Percentiles rank a stretch among this genome's conserved stretches.
These are phyloP conservation scores for Serinus canaria DNA, from an alignment of 2,113 vertebrate species.

Conservation along the genomic window DNA sequence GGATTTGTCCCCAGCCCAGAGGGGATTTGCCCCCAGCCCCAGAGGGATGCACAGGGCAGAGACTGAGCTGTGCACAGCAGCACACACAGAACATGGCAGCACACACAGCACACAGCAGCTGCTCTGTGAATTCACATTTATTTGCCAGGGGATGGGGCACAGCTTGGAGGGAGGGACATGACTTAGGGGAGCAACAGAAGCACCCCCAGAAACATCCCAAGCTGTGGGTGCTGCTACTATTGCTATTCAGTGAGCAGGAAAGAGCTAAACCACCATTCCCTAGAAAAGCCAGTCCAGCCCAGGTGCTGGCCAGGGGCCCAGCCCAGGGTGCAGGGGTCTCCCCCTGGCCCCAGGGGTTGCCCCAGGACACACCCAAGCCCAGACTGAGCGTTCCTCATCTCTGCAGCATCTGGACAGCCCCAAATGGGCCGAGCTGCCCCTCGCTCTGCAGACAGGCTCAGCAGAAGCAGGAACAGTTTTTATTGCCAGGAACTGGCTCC, in stretches of 20 bases:
- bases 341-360: rapidly evolving
- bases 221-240: not conserved
- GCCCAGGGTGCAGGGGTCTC: not conserved
- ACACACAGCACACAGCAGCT: rapidly evolving
- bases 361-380: rapidly evolving
- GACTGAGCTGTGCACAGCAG: rapidly evolving
- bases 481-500: not conserved
- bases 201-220: not conserved
- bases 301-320: not conserved
- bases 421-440: not conserved
- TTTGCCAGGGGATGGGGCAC: not conserved
- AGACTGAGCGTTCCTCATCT: rapidly evolving
- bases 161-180: not conserved
- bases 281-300: not conserved
- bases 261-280: not conserved
- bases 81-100: rapidly evolving
- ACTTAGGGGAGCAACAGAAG: rapidly evolving
- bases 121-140: not conserved
- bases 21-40: not conserved
- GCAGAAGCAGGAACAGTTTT: not conserved
- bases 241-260: not conserved
- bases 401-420: not conserved
- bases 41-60: rapidly evolving
- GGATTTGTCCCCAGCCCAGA: not conserved
- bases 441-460: not conserved